A percentile compares a stretch with the other conserved stretches of the same genome.
phyloP scores from a whole-genome alignment of 35 echinoderm and acorn worm species.

The Heliocidaris erythrogramma region DNA sequence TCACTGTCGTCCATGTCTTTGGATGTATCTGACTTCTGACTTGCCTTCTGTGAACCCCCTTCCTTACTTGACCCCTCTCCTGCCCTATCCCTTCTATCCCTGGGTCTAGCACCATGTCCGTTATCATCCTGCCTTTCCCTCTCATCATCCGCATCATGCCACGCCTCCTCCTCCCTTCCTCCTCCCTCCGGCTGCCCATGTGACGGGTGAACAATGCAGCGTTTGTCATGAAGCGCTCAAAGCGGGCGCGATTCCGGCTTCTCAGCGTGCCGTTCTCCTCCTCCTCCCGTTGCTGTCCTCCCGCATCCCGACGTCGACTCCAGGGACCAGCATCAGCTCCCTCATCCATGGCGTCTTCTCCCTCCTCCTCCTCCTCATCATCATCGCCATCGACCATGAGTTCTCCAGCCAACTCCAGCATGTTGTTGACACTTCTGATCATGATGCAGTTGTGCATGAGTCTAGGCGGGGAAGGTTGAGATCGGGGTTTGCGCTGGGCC shows the following conservation, averaged over 20 bases:
- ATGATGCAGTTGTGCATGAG: conserved; percentile 85
- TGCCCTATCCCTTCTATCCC: conserved; percentile 13
- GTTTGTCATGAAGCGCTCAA: conserved; percentile 41
- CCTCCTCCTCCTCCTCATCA: conserved; percentile 63
- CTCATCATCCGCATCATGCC: conserved; percentile 34
- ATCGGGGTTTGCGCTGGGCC: conserved; percentile 37
- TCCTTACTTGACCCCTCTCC: conserved; percentile 12
- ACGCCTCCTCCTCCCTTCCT: neutral
- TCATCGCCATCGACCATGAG: conserved; percentile 80
- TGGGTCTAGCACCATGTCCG: neutral
- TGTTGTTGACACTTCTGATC: conserved; percentile 97
- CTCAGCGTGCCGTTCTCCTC: conserved; percentile 14
- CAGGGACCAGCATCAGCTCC: conserved; percentile 3
- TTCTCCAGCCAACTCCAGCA: conserved; percentile 95
- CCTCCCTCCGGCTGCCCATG: conserved; percentile 17
- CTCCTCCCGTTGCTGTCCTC: neutral
- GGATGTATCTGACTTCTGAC: neutral
- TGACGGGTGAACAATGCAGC: conserved; percentile 33
- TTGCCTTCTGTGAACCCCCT: neutral
- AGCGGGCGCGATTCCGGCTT: conserved; percentile 21
- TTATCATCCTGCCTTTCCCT: neutral
- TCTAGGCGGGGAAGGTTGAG: conserved; percentile 25
- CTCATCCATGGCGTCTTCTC: conserved; percentile 46
- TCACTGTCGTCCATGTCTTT: conserved; percentile 46
- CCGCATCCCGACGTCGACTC: neutral